Evolutionary conservation across 1,140 invertebrate species (phyloP).

Genomic region (Pachypsylla venusta): DNA sequence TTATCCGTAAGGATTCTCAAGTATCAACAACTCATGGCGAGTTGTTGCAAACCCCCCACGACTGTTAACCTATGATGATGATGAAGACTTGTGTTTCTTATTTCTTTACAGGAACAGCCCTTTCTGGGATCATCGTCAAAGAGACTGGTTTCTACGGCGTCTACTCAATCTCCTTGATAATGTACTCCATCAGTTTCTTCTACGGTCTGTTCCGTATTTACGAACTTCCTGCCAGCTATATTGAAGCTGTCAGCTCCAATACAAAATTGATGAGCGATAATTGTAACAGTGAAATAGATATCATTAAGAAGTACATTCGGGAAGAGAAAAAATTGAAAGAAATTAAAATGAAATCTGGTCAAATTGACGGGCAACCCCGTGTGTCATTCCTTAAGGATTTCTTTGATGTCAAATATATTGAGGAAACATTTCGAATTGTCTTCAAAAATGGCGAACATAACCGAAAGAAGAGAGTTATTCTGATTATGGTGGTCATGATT

Average conservation of each 20-base stretch:
- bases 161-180: slow-evolving; percentile 50
- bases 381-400: slow-evolving; percentile 34
- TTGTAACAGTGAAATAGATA: no score
- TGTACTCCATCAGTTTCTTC: slow-evolving; percentile 56
- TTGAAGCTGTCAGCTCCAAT: slow-evolving; percentile 20
- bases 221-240: slow-evolving; percentile 30
- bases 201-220: slow-evolving; percentile 50
- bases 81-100: no score
- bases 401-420: slow-evolving; percentile 48
- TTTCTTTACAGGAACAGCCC: slow-evolving; percentile 18
- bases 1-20: no score
- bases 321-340: no score
- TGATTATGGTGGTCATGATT: slow-evolving; percentile 63
- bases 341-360: no score
- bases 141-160: slow-evolving; percentile 66
- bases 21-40: no score
- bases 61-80: no score
- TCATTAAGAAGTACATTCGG: no score
- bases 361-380: no score
- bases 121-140: slow-evolving; percentile 31
- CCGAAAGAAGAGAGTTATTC: slow-evolving; percentile 47
- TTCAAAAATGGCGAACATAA: slow-evolving; percentile 58
- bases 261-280: no score
- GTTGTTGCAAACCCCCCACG: no score
- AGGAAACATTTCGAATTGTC: slow-evolving; percentile 55